Evolutionary conservation across 2,113 vertebrate species (phyloP), one percentile per base, ranked within the genome.

Genomic region (Capreolus pygargus): DNA sequence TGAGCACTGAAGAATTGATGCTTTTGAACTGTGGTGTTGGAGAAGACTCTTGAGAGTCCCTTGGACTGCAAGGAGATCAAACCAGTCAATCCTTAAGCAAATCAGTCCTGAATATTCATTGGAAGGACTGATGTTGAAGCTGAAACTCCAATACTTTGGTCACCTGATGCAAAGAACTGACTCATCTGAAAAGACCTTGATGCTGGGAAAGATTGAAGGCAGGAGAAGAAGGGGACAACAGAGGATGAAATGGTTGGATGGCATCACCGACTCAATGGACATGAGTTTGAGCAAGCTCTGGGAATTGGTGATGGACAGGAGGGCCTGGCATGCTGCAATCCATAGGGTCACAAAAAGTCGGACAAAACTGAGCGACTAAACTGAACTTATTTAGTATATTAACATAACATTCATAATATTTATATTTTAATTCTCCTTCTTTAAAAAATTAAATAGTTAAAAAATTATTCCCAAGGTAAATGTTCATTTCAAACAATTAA

Each of bases 341-440:
- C n/a, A 23, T 39, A 19, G 67, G 19, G 19, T 39, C n/a, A 70
- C n/a, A 70, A 70, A 70, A 23, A 70, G 67, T 70, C 0, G 1
- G 67, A 70, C 67, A 70, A 10, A 23, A 70, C 10, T 12, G 67
- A 70, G 10, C 0, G 21, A 70, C 67, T 70, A n/a, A 70, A 70
- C n/a, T 70, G n/a, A 64, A 64, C 64, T 70, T 36, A 70, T 70
- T 70, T 70, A 60, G 16, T 94, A 89, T 88, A 45, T 57, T 97
- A 94, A 90, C 58, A 92, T 89, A 64, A 85, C 4, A 85, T 78
- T 92, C 17, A 85, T 86, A 88, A 86, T 52, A 81, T n/a, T 89
- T 90, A 96, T 50, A 97, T 95, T 94, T 95, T 94, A 97, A 94
- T 97, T 97, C 10, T 93, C 50, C 33, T 58, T 94, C 78, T 96